A percentile compares a stretch with the other conserved stretches of the same genome.
Evolutionary conservation across 2,113 vertebrate species (phyloP).

Genomic region (Cercocebus atys): DNA sequence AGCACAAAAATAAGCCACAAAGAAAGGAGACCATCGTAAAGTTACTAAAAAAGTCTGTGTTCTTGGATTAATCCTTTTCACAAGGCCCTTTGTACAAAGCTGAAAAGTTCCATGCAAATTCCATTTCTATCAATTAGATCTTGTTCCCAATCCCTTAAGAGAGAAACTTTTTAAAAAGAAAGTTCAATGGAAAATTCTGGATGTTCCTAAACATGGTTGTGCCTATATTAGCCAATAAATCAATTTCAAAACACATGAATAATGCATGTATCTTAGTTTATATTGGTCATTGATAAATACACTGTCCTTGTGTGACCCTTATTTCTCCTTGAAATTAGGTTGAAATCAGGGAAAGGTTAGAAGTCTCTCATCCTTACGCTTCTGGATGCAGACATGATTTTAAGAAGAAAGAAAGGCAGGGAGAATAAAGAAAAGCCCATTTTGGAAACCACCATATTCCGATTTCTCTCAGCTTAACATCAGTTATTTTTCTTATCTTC

Average conservation of each 20-base stretch:
- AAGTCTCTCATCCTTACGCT: not conserved
- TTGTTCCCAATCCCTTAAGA: not conserved
- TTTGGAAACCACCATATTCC: not conserved
- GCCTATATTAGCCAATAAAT: not conserved
- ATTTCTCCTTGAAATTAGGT: not conserved
- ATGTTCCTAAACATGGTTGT: not conserved
- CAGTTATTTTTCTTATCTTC: not conserved
- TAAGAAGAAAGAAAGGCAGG: not conserved
- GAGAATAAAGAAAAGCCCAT: not conserved
- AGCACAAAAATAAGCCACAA: conserved; percentile 15
- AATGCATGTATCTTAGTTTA: not conserved
- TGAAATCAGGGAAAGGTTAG: not conserved
- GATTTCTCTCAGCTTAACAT: not conserved
- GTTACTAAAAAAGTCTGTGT: not conserved
- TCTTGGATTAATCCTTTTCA: not conserved
- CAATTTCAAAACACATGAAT: not conserved
- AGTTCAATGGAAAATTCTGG: not conserved
- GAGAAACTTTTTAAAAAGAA: not conserved
- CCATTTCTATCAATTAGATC: not conserved
- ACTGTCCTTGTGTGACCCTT: not conserved
- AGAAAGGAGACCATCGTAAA: not conserved
- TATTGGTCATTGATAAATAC: not conserved
- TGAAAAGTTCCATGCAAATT: not conserved
- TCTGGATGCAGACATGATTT: not conserved
- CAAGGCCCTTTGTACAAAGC: not conserved